Evolutionary conservation across 1,140 invertebrate species (phyloP).

Genomic region (Melanaphis sacchari): DNA sequence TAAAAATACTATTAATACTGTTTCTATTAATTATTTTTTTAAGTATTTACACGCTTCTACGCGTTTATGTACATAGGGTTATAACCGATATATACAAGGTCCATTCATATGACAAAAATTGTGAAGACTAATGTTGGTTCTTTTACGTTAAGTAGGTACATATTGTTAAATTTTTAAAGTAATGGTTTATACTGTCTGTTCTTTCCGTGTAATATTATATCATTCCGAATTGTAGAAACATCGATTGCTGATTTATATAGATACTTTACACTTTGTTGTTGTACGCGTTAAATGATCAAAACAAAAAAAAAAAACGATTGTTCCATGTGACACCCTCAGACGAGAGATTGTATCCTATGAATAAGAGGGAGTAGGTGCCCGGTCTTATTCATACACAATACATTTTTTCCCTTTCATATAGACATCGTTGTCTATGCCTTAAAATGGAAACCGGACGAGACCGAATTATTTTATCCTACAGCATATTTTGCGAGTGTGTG

Average conservation of each 20-base stretch:
- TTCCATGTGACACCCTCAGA: background rate
- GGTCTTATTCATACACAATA: background rate
- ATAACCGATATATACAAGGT: background rate
- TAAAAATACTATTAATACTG: background rate
- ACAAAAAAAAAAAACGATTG: background rate
- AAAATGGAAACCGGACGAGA: slow-evolving; percentile 33
- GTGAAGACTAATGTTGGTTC: background rate
- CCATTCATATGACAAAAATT: background rate
- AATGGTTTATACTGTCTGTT: background rate
- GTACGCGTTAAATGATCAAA: background rate
- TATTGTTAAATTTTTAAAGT: too few relatives aligned
- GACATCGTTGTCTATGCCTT: background rate
- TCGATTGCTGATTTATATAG: background rate
- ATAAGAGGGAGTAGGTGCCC: background rate
- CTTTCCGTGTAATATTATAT: background rate
- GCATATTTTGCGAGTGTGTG: background rate
- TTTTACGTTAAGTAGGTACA: too few relatives aligned
- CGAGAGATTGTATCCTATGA: background rate
- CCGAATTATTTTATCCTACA: background rate
- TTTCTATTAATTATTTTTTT: background rate
- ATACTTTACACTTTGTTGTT: background rate
- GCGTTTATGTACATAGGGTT: background rate
- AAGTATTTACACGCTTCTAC: background rate
- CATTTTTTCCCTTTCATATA: background rate
- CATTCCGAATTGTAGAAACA: background rate